Evolutionary conservation across 1,140 invertebrate genomes (phyloP), one percentile per base, ranked within the genome.

Genomic region (Platyscapa corneri): DNA sequence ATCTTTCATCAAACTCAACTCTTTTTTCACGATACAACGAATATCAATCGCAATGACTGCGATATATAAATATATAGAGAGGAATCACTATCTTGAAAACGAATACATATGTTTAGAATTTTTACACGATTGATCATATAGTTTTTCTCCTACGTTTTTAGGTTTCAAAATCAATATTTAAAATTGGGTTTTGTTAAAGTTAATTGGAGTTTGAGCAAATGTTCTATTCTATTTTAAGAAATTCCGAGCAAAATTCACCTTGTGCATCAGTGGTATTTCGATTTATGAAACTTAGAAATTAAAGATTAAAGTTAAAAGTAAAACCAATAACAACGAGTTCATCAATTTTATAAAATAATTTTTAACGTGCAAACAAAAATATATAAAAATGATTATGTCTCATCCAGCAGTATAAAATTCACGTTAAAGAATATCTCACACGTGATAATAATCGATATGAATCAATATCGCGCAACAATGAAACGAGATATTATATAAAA

Each of bases 351-450:
- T 75, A 67, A 78, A 84, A 49, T 49, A 77, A 77, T 77, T 67
- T 76, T 14, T 64, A 76, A 82, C 46, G 46, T 53, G 30, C 42
- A 64, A 74, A 60, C 34, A 65, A 49, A 74, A 42, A 74, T 37
- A 65, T 82, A 64, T 37, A 83, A 77, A 77, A 77, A 77, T 53
- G 37, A n/a, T 56, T 74, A 67, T 39, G 1, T 80, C 30, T 74
- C n/a, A 10, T 85, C 83, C 67, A 85, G 77, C 76, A 85, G 65
- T 42, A 67, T 85, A 78, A 78, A 49, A 64, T 42, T 83, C 20
- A 72, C 39, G 18, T 67, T 78, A 67, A 70, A 78, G 30, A 65
- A 83, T 83, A 77, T 18, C n/a, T 83, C 46, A 27, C 46, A 77
- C 23, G 39, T 78, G 30, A 81, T 81, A 83, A 77, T 53, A 84